These are phyloP conservation scores for Trididemnum clinides DNA, from an alignment of 23 tunicate species.

Conservation along the genomic window DNA sequence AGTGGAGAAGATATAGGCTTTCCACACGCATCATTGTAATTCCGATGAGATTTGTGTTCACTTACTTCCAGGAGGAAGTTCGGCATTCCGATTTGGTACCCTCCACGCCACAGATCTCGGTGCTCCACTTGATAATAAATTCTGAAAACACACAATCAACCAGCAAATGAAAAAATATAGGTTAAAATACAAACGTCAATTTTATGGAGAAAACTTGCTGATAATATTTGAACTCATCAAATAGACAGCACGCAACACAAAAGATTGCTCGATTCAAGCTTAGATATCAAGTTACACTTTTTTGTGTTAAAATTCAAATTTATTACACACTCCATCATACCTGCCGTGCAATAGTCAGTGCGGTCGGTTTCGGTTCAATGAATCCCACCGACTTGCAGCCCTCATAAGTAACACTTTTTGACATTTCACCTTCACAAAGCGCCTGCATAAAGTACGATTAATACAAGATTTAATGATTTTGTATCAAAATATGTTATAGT, in stretches of 20 bases:
- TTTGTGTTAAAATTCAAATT: background rate
- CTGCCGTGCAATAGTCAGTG: constrained; percentile 72
- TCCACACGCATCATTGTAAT: too few relatives aligned
- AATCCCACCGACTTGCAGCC: constrained; percentile 14
- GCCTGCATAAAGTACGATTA: constrained; percentile 36
- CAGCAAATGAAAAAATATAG: background rate
- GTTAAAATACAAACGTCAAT: background rate
- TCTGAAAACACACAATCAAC: background rate
- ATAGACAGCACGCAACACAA: too few relatives aligned
- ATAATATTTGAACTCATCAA: too few relatives aligned
- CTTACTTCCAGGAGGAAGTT: constrained; percentile 62
- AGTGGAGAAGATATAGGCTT: too few relatives aligned
- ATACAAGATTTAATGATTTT: too few relatives aligned
- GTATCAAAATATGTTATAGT: too few relatives aligned
- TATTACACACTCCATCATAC: constrained; percentile 6
- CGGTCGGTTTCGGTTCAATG: constrained; percentile 86
- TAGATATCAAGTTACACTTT: too few relatives aligned
- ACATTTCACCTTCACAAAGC: constrained; percentile 9
- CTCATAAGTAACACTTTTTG: background rate
- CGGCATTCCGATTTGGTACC: constrained; percentile 62
- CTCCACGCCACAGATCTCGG: constrained; percentile 63
- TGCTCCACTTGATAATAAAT: constrained; percentile 23
- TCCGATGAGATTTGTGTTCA: too few relatives aligned
- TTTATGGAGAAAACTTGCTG: too few relatives aligned
- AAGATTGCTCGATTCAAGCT: too few relatives aligned